phyloP scores from a whole-genome alignment of 2,888 invertebrate species.

The Loripinus fragilis region DNA sequence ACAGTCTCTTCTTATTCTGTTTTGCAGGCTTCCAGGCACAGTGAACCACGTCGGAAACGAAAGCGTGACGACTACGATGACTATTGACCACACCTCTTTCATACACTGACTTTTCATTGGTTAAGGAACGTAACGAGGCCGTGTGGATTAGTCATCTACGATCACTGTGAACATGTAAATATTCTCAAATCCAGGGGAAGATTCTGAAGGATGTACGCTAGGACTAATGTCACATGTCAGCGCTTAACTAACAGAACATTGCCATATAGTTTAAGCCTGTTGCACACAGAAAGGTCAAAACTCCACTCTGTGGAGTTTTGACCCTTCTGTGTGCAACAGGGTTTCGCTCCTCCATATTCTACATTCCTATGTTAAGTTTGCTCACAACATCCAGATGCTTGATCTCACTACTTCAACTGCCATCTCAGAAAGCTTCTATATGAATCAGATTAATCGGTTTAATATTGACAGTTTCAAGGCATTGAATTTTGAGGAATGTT shows the following conservation, averaged over 20 bases:
- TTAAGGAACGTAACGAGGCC: background rate
- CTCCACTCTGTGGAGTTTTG: too few relatives aligned
- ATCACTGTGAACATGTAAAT: constrained; percentile 22
- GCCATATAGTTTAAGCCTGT: background rate
- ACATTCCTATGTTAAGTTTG: too few relatives aligned
- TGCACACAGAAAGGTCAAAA: too few relatives aligned
- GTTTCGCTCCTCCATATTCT: too few relatives aligned
- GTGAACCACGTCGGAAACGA: constrained; percentile 54
- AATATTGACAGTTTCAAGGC: too few relatives aligned
- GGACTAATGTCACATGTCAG: constrained; percentile 16
- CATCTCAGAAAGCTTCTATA: too few relatives aligned
- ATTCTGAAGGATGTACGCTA: constrained; percentile 12
- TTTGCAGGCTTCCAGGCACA: constrained; percentile 61
- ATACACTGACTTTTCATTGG: constrained; percentile 10
- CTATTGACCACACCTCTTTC: constrained; percentile 12
- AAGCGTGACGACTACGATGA: constrained; percentile 40
- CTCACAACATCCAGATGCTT: background rate
- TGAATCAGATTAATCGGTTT: too few relatives aligned
- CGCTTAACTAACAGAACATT: background rate
- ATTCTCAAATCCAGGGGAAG: constrained; percentile 8
- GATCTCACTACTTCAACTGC: too few relatives aligned
- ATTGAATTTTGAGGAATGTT: too few relatives aligned
- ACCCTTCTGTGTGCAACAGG: too few relatives aligned
- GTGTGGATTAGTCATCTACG: background rate
- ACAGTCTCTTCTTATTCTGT: too few relatives aligned